Percentiles rank a stretch among this genome's conserved stretches.
phyloP scores from a whole-genome alignment of 2,888 invertebrate genomes.

The Ormyrus pomaceus region DNA sequence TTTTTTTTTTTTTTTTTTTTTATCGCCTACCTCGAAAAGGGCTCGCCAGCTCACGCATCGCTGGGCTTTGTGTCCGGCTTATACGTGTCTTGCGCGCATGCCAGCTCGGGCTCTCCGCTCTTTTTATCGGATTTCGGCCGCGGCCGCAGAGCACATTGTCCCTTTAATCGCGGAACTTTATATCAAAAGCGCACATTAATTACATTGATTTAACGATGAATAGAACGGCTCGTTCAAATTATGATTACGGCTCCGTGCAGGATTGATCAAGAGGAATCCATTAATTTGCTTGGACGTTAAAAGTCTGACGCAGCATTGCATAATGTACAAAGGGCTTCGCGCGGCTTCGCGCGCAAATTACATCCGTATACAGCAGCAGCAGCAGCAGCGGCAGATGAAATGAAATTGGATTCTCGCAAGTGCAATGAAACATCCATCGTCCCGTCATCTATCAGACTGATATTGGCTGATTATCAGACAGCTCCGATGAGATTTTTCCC shows the following conservation, averaged over 20 bases:
- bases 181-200: constrained; percentile 13
- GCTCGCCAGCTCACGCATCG: constrained; percentile 18
- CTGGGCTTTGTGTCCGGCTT: background rate
- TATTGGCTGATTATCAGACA: constrained; percentile 46
- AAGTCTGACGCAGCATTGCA: constrained; percentile 19
- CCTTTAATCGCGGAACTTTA: constrained; percentile 6
- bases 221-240: too few species aligned
- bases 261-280: too few species aligned
- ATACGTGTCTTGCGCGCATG: constrained; percentile 16
- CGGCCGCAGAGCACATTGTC: background rate
- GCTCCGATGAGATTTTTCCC: constrained; percentile 23
- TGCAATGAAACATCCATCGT: constrained; percentile 48
- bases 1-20: constrained; percentile 6
- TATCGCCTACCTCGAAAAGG: constrained; percentile 26
- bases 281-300: background rate
- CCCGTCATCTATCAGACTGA: constrained; percentile 41
- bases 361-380: background rate
- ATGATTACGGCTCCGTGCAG: too few species aligned
- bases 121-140: background rate
- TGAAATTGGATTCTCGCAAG: constrained; percentile 44
- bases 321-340: constrained; percentile 23
- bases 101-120: background rate
- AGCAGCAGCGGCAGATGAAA: background rate
- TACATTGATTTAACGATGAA: background rate
- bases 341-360: background rate